A percentile compares a stretch with the other conserved stretches of the same genome.
Evolutionary conservation across 2,888 invertebrate genomes (phyloP).

Genomic region (Heliconius charithonia): DNA sequence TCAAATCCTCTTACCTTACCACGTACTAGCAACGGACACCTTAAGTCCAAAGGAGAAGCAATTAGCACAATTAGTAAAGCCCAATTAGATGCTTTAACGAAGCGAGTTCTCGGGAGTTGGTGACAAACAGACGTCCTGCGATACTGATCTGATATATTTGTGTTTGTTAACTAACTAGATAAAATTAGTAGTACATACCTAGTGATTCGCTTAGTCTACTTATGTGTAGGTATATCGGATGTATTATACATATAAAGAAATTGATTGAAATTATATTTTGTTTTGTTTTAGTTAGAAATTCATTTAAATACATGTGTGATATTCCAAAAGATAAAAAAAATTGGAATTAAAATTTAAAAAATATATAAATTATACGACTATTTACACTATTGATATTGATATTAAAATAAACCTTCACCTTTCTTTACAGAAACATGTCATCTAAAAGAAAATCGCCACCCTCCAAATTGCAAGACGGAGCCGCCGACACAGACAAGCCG

Average conservation of each 20-base stretch:
- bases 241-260: background rate
- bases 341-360: too few relatives aligned
- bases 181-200: constrained; percentile 40
- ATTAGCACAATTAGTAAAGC: constrained; percentile 77
- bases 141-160: constrained; percentile 64
- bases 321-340: too few relatives aligned
- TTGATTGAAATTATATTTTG: too few relatives aligned
- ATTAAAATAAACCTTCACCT: constrained; percentile 46
- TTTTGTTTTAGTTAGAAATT: too few relatives aligned
- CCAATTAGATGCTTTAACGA: constrained; percentile 80
- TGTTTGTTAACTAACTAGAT: constrained; percentile 53
- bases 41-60: constrained; percentile 76
- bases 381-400: too few relatives aligned
- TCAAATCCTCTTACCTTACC: constrained; percentile 16
- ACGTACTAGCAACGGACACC: constrained; percentile 59
- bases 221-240: background rate
- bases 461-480: constrained; percentile 94
- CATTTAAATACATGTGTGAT: too few relatives aligned
- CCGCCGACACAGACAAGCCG: constrained; percentile 75
- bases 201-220: constrained; percentile 27
- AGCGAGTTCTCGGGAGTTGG: constrained; percentile 73
- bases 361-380: too few relatives aligned
- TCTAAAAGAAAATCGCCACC: constrained; percentile 98
- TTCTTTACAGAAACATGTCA: constrained; percentile 94
- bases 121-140: constrained; percentile 74